Base-by-base conservation (phyloP, 2,888 invertebrate species). In the Clanis bilineata region DNA sequence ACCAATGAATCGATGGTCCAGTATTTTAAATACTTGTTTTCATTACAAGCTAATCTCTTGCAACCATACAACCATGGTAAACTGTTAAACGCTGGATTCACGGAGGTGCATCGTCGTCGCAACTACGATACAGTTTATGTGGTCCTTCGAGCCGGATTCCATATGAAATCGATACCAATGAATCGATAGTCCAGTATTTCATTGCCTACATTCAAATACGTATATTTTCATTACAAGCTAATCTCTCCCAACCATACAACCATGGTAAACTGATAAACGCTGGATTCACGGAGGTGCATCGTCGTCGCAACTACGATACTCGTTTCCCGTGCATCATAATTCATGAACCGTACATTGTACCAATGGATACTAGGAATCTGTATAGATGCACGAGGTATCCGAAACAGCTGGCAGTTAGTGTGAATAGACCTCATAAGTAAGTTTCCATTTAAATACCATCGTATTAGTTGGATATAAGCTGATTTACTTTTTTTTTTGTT, bases 201-300 rank as follows among this genome's bases (percentile, higher is more conserved):
- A 3, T 38, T 38, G 1, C 9, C 28, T 6, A 22, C 21, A 43
- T 32, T 12, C 28, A 18, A 47, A 12, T 51, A 10, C n/a, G 38
- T 15, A 9, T 18, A 45, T 28, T 51, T 12, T 10, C 10, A 23
- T 58, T 44, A 28, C 23, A 12, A 77, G 77, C 57, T 47, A 77
- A 72, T 62, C 64, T 56, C 15, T 68, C 55, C 0, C 62, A 65
- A 12, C 57, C 62, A 0, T 72, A 65, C 57, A 77, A 73, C 85
- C 94, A 96, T 58, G 98, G 98, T 2, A 95, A 96, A 92, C 92
- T 99, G 65, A 95, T 98, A 95, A 99, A 99, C 85, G 94, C 98
- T 54, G 99, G 98, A 1, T 98, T 95, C 84, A 93, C 93, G 56
- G 98, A 98, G 84, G 97, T 98, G 1, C 89, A 95, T 73, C 95